Percentiles rank a stretch among this genome's conserved stretches.
Evolutionary conservation across 2,888 invertebrate genomes (phyloP).

Genomic region (Perizoma affinitatum): DNA sequence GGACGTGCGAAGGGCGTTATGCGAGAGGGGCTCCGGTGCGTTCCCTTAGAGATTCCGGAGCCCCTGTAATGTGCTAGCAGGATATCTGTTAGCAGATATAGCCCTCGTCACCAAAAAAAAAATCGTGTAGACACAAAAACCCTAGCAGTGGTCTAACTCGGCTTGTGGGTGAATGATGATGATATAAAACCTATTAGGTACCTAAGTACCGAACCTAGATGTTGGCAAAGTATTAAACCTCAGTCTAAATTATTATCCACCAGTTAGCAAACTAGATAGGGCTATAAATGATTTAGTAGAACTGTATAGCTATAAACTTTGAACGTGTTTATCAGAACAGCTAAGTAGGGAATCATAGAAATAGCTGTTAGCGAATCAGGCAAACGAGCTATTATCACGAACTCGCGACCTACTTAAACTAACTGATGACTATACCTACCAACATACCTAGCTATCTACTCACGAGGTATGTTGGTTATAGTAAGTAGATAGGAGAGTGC

Average conservation of each 20-base stretch:
- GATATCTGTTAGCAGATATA: too few species aligned
- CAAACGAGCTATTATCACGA: constrained; percentile 64
- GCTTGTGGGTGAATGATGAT: neutral
- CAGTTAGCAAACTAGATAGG: constrained; percentile 1
- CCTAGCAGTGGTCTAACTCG: neutral
- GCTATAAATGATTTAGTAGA: constrained; percentile 6
- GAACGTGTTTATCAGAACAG: constrained; percentile 43
- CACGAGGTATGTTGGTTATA: constrained; percentile 10
- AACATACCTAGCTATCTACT: constrained; percentile 19
- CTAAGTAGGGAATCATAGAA: constrained; percentile 37
- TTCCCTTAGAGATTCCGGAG: too few species aligned
- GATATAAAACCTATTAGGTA: too few species aligned
- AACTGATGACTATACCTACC: constrained; percentile 32
- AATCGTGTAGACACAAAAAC: too few species aligned
- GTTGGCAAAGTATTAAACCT: neutral
- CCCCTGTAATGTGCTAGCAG: too few species aligned
- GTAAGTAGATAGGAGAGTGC: constrained; percentile 21
- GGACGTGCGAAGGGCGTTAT: too few species aligned
- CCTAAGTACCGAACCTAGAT: neutral
- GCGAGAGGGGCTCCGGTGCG: too few species aligned
- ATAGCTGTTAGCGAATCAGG: constrained; percentile 39
- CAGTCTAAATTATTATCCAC: neutral
- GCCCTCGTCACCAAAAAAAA: too few species aligned
- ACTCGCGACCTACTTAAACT: constrained; percentile 57
- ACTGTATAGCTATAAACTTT: constrained; percentile 37